phyloP scores from a whole-genome alignment of 1,140 invertebrate species.

The Formica selysi region DNA sequence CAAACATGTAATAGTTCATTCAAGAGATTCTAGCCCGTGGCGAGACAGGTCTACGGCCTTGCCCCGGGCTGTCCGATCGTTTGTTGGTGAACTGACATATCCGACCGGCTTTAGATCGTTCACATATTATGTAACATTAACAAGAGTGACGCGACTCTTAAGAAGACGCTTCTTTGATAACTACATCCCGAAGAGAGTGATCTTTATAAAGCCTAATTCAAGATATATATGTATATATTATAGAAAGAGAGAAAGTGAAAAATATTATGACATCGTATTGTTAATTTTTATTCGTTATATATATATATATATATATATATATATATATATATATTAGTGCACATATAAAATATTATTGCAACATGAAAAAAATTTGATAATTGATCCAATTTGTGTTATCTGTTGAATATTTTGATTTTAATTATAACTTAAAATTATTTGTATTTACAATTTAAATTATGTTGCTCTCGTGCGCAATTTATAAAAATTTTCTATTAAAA shows the following conservation, averaged over 20 bases:
- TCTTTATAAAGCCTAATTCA: background rate
- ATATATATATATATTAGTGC: too few relatives aligned
- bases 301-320: too few relatives aligned
- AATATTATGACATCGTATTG: background rate
- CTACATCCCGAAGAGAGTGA: background rate
- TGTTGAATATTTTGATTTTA: background rate
- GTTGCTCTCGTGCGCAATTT: background rate
- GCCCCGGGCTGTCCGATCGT: conserved; percentile 75
- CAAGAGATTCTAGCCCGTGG: conserved; percentile 78
- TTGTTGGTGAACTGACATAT: conserved; percentile 59
- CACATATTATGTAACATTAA: conserved; percentile 60
- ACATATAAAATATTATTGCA: background rate
- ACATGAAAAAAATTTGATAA: background rate
- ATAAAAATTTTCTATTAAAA: background rate
- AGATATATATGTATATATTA: background rate
- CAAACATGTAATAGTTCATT: conserved; percentile 79
- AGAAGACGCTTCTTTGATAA: conserved; percentile 5
- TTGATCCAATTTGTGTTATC: background rate
- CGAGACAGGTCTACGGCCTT: conserved; percentile 82
- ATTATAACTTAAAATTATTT: conserved; percentile 4
- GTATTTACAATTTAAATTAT: background rate
- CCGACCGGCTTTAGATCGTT: conserved; percentile 32
- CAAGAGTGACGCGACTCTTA: conserved; percentile 4
- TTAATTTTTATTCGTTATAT: conserved; percentile 5
- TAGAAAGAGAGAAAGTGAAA: background rate